Conservation (phyloP, 2,888 invertebrate species). For the Chrysotoxum bicinctum region DNA sequence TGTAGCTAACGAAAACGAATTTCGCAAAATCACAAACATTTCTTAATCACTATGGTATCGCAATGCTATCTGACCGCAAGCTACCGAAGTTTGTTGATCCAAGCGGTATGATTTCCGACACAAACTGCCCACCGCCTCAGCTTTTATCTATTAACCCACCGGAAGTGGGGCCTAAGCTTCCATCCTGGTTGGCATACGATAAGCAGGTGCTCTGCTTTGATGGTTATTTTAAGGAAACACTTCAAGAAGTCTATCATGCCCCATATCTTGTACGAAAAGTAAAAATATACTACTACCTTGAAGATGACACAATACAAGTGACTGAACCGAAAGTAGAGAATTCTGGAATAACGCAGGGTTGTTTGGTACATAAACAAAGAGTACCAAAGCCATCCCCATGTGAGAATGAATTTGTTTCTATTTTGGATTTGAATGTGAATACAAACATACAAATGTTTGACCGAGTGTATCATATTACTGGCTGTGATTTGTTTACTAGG, state of each 20-base stretch:
- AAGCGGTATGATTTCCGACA: constrained; percentile 80
- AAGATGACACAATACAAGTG: constrained; percentile 96
- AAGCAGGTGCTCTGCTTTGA: constrained; percentile 86
- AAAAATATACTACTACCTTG: constrained; percentile 92
- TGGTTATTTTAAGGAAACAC: constrained; percentile 83
- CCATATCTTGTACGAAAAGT: constrained; percentile 89
- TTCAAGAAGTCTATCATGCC: constrained; percentile 87
- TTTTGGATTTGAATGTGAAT: constrained; percentile 94
- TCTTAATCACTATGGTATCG: constrained; percentile 84
- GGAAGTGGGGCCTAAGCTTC: constrained; percentile 88
- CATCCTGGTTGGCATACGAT: constrained; percentile 94
- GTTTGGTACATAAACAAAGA: constrained; percentile 90
- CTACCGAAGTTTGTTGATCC: constrained; percentile 85
- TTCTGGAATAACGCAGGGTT: constrained; percentile 92
- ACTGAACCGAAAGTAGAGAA: constrained; percentile 90
- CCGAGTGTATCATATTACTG: constrained; percentile 90
- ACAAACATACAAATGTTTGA: constrained; percentile 91
- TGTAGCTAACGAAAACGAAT: constrained; percentile 85
- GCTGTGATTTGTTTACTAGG: constrained; percentile 93
- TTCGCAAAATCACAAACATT: constrained; percentile 86
- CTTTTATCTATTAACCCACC: constrained; percentile 89
- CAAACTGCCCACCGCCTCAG: constrained; percentile 82
- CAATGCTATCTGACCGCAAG: constrained; percentile 85
- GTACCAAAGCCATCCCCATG: constrained; percentile 89
- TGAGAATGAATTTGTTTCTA: constrained; percentile 89